A percentile compares a stretch with the other conserved stretches of the same genome.
Conservation (phyloP, 2,888 invertebrate species). For the Zaprionus bogoriensis region DNA sequence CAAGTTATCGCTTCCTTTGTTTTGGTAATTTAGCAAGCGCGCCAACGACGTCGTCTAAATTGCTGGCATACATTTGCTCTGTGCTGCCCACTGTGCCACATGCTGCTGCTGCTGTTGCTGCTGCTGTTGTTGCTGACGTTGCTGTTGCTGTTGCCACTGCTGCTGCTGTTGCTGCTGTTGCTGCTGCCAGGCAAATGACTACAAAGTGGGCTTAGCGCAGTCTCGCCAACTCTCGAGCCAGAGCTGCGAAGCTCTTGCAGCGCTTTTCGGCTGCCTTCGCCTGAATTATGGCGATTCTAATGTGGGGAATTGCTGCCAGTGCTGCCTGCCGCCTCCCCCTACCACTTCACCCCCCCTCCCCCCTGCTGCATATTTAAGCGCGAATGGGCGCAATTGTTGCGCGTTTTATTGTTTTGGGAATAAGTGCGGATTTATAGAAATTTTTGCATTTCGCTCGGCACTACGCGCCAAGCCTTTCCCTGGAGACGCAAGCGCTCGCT, state of each 20-base stretch:
- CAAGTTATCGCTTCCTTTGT: slow-evolving; percentile 77
- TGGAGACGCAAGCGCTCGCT: neutral
- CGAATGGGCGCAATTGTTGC: slow-evolving; percentile 72
- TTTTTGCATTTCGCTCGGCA: slow-evolving; percentile 31
- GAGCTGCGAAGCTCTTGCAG: slow-evolving; percentile 35
- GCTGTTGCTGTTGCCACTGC: slow-evolving; percentile 21
- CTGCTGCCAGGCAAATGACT: slow-evolving; percentile 71
- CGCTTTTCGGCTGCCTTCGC: slow-evolving; percentile 47
- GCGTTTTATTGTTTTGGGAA: slow-evolving; percentile 77
- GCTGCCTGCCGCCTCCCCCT: neutral
- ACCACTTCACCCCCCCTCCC: neutral
- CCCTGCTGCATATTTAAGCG: slow-evolving; percentile 65
- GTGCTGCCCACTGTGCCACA: slow-evolving; percentile 57
- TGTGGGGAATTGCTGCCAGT: slow-evolving; percentile 44
- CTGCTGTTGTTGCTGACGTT: slow-evolving; percentile 9
- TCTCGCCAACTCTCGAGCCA: slow-evolving; percentile 25
- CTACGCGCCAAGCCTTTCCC: slow-evolving; percentile 28
- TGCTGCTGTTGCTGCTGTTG: slow-evolving; percentile 34
- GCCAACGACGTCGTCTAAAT: slow-evolving; percentile 76
- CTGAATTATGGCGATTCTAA: slow-evolving; percentile 76
- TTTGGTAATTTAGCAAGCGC: slow-evolving; percentile 78
- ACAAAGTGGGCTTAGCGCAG: slow-evolving; percentile 70
- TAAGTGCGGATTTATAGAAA: slow-evolving; percentile 75
- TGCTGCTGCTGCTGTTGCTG: neutral
- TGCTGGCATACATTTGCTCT: slow-evolving; percentile 73